Evolutionary conservation across 2,797 vertebrate genomes (phyloP), one percentile per base, ranked within the genome.

Genomic region (Clarias laeviceps): DNA sequence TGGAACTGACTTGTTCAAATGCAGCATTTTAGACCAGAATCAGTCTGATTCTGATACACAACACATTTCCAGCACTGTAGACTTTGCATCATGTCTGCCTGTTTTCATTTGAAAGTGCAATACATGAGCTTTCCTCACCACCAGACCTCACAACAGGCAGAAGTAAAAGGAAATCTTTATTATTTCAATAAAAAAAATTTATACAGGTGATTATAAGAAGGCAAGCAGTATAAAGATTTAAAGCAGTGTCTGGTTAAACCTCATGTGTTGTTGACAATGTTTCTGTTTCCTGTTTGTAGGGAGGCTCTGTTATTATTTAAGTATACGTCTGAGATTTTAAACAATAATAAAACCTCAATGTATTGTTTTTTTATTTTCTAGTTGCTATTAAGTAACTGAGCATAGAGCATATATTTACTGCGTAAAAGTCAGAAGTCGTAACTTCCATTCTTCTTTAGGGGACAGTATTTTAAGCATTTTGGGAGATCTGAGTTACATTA

Each of bases 71-170:
- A 61, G 56, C 56, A 24, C 37, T 78, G 29, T 59, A 77, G 56
- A 24, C 22, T 61, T 78, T 9, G 22, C 32, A 11, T 29, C 73
- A 59, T 34, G 74, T 59, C 74, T 61, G 61, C 29, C 22, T 61
- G 57, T 40, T 74, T 80, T 80, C 24, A 83, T 73, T 64, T 80
- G 72, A 65, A 81, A 59, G 86, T 87, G 81, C 85, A 86, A 83
- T 83, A 83, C 24, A 56, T 79, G 37, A 73, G 24, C 64, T 27
- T 11, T 20, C 40, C 37, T 37, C 37, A n/a, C 20, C 64, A 78
- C 34, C 54, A 57, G 37, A 45, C 69, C 84, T 29, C 62, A 65
- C 12, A 59, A 37, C 2, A 4, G 57, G 34, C 37, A 77, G 9
- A 78, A 24, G 22, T 22, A 37, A 78, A 78, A 24, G 11, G 29